Evolutionary conservation across 2,113 vertebrate genomes (phyloP).

Genomic region (Sakesphorus luctuosus): DNA sequence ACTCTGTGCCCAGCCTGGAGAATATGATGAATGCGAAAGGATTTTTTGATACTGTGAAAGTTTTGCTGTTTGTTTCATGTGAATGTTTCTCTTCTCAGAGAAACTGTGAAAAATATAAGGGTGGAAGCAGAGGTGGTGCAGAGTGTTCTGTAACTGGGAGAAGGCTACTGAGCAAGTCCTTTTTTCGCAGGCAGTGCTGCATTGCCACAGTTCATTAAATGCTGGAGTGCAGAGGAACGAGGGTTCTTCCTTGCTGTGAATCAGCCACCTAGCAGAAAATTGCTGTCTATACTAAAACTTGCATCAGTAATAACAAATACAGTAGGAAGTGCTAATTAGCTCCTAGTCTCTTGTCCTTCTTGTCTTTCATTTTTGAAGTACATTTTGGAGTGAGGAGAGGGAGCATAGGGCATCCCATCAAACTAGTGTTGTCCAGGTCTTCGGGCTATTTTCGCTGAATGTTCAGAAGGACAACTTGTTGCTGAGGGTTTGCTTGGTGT

Average conservation of each 20-base stretch:
- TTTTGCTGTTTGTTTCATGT: background rate
- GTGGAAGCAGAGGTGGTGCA: background rate
- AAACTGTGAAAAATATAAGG: background rate
- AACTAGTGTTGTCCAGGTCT: background rate
- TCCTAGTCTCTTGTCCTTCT: background rate
- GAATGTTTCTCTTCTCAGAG: background rate
- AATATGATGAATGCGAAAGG: background rate
- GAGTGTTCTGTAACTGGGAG: background rate
- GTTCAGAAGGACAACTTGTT: background rate
- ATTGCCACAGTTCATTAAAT: background rate
- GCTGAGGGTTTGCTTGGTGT: background rate
- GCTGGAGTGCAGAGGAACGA: background rate
- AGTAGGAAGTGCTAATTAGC: background rate
- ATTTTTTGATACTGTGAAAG: background rate
- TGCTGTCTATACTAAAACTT: background rate
- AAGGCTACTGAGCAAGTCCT: background rate
- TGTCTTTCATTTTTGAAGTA: background rate
- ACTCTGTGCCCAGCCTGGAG: too few relatives aligned
- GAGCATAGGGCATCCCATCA: background rate
- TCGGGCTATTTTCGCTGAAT: background rate
- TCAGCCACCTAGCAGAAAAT: background rate
- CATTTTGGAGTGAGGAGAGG: background rate
- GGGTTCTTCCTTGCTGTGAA: background rate
- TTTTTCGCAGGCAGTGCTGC: background rate
- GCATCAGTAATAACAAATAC: background rate